Evolutionary conservation across 2,113 vertebrate species (phyloP).

Genomic region (Sphyrna mokarran): DNA sequence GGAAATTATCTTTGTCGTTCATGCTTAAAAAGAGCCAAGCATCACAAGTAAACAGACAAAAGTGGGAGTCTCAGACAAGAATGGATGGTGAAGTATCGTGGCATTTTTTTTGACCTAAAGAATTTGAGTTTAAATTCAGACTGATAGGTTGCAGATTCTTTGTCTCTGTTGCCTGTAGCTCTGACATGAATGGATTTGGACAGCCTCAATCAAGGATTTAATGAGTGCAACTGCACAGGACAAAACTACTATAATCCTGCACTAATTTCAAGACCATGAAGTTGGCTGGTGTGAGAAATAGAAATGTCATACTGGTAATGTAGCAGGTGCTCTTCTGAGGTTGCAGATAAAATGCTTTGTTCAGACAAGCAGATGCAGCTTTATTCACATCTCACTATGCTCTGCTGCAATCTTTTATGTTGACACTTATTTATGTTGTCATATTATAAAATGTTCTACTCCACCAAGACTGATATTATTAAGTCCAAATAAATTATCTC

Average conservation of each 20-base stretch:
- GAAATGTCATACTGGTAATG: not conserved
- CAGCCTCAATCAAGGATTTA: not conserved
- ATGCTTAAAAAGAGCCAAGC: not conserved
- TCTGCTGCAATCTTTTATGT: not conserved
- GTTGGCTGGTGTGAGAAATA: conserved; percentile 18
- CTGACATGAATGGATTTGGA: not conserved
- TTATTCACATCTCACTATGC: not conserved
- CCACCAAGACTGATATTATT: not conserved
- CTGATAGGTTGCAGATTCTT: not conserved
- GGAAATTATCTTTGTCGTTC: not conserved
- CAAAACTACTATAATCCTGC: not conserved
- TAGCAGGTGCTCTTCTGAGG: conserved; percentile 11
- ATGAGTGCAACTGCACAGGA: not conserved
- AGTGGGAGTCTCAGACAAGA: not conserved
- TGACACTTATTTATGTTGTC: not conserved
- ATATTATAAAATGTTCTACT: not conserved
- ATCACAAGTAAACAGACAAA: not conserved
- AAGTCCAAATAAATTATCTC: not conserved
- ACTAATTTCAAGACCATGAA: not conserved
- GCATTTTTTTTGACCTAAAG: not conserved
- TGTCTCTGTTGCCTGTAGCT: not conserved
- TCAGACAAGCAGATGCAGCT: conserved; percentile 3
- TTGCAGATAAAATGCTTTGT: not conserved
- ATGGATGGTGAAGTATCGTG: not conserved
- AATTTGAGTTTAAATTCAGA: not conserved